A percentile compares a stretch with the other conserved stretches of the same genome.
These are phyloP conservation scores for Lates calcarifer DNA, from an alignment of 2,113 vertebrate genomes.

Conservation along the genomic window DNA sequence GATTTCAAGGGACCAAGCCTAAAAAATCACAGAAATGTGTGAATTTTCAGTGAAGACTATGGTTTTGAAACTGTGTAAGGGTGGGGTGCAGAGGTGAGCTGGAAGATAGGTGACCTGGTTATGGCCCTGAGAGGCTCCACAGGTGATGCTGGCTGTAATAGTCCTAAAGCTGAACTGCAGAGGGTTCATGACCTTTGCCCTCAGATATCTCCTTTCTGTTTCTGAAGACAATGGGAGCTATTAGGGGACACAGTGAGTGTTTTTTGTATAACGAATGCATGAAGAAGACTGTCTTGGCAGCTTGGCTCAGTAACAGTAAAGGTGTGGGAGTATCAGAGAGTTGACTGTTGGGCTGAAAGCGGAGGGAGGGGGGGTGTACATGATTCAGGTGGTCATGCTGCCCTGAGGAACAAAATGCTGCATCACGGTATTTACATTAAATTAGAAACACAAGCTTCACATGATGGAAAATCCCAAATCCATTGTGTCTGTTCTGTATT, in stretches of 20 bases:
- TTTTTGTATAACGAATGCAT: background rate
- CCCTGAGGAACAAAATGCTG: conserved; percentile 56
- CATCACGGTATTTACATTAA: conserved; percentile 24
- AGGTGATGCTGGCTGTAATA: background rate
- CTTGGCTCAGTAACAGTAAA: conserved; percentile 39
- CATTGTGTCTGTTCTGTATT: background rate
- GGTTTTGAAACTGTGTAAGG: background rate
- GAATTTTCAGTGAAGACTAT: background rate
- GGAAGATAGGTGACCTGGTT: background rate
- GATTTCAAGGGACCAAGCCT: too few species aligned
- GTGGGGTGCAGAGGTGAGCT: background rate
- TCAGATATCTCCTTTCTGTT: conserved; percentile 1
- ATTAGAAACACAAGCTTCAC: background rate
- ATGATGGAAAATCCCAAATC: conserved; percentile 50
- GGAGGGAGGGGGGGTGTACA: conserved; percentile 10
- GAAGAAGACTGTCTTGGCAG: background rate
- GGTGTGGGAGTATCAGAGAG: conserved; percentile 51
- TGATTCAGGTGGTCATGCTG: conserved; percentile 68
- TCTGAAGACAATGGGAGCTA: background rate
- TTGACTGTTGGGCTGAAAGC: conserved; percentile 1
- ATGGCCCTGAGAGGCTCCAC: background rate
- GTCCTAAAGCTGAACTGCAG: conserved; percentile 1
- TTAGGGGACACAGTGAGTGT: background rate
- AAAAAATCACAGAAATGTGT: too few species aligned
- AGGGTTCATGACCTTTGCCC: conserved; percentile 12